These are phyloP conservation scores for Gymnosoma rotundatum DNA, from an alignment of 2,888 invertebrate genomes.

Conservation along the genomic window DNA sequence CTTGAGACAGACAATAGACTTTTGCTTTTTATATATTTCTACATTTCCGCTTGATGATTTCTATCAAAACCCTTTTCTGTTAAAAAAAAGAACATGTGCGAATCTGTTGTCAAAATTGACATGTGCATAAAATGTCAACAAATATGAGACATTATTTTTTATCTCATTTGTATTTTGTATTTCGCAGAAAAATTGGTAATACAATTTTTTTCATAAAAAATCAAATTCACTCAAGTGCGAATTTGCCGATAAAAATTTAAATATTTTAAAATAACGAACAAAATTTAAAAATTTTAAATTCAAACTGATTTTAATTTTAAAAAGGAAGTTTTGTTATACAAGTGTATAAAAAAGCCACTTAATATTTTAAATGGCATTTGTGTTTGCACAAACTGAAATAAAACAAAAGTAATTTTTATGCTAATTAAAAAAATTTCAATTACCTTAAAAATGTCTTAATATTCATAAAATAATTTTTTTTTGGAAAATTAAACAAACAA, in stretches of 20 bases:
- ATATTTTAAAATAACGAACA: constrained; percentile 23
- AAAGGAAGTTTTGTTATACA: neutral
- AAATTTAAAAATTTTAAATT: constrained; percentile 11
- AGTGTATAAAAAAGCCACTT: neutral
- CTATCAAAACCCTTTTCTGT: constrained; percentile 38
- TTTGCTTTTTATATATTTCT: neutral
- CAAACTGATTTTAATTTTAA: constrained; percentile 28
- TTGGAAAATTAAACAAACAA: constrained; percentile 63
- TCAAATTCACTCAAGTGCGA: constrained; percentile 51
- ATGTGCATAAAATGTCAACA: constrained; percentile 77
- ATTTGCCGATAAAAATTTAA: constrained; percentile 45
- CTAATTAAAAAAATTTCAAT: constrained; percentile 68
- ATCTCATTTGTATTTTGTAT: constrained; percentile 3
- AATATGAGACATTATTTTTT: constrained; percentile 72
- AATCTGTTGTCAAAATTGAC: constrained; percentile 76
- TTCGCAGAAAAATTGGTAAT: constrained; percentile 20
- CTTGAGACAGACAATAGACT: neutral
- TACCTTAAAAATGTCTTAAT: constrained; percentile 68
- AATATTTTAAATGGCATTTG: neutral
- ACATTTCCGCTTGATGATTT: constrained; percentile 31
- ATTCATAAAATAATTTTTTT: constrained; percentile 62
- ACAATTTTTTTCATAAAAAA: constrained; percentile 25
- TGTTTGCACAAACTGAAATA: constrained; percentile 12
- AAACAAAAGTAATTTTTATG: constrained; percentile 63
- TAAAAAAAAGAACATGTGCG: constrained; percentile 68